These are phyloP conservation scores for Acanthopagrus latus DNA, from an alignment of 2,797 vertebrate genomes.

Conservation along the genomic window DNA sequence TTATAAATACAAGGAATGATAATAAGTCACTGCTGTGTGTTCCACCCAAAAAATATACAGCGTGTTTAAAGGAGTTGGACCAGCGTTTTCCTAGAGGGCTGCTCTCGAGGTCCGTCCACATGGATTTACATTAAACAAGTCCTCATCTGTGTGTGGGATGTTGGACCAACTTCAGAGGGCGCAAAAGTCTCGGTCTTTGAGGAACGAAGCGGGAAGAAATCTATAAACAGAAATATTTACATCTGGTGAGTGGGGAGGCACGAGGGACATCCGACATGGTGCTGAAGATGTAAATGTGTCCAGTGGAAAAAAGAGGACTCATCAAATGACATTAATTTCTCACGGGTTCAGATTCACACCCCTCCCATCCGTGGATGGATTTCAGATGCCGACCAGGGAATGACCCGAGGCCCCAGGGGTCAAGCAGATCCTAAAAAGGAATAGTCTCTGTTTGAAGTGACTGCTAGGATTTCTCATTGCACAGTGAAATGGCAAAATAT, in stretches of 20 bases:
- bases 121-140: not conserved
- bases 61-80: not conserved
- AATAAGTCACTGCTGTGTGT: not conserved
- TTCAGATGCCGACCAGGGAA: constrained; percentile 1
- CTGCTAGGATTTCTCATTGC: constrained; percentile 40
- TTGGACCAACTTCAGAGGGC: not conserved
- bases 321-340: not conserved
- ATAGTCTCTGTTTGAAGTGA: constrained; percentile 21
- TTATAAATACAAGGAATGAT: not conserved
- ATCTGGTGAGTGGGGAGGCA: constrained; percentile 19
- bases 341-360: not conserved
- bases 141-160: not conserved
- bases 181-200: not conserved
- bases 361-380: not conserved
- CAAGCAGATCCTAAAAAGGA: not conserved
- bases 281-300: constrained; percentile 8
- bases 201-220: not conserved
- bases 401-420: not conserved
- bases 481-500: constrained; percentile 51
- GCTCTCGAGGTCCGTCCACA: not conserved
- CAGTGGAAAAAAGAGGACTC: constrained; percentile 2
- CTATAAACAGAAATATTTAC: constrained; percentile 24
- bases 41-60: not conserved
- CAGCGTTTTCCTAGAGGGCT: not conserved
- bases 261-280: not conserved